Conservation (phyloP, 2,113 vertebrate species). For the Meleagris gallopavo region DNA sequence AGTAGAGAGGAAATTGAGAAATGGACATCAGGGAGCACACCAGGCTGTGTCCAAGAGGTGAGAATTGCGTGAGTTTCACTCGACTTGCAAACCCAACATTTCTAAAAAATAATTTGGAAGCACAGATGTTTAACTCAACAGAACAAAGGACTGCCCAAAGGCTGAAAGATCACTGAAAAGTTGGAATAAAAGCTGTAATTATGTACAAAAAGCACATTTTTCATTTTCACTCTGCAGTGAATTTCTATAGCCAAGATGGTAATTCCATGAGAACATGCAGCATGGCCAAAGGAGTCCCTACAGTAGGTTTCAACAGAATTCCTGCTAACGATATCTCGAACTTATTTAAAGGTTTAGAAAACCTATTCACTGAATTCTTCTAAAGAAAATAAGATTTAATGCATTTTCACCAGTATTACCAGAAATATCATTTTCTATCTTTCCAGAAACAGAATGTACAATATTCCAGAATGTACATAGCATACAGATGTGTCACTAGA, state of each 20-base stretch:
- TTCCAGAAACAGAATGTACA: not conserved
- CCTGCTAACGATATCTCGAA: not conserved
- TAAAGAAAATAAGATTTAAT: not conserved
- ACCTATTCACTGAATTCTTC: not conserved
- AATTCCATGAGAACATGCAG: not conserved
- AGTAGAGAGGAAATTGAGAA: not conserved
- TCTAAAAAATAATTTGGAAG: not conserved
- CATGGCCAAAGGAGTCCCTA: not conserved
- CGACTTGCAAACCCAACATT: not conserved
- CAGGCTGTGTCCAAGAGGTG: not conserved
- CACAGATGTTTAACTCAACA: not conserved
- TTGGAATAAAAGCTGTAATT: not conserved
- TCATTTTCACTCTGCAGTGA: not conserved
- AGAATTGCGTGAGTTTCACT: not conserved
- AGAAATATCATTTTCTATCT: not conserved
- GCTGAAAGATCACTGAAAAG: not conserved
- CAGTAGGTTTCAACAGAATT: not conserved
- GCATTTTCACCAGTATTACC: not conserved
- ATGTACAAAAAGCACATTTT: not conserved
- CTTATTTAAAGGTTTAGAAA: not conserved
- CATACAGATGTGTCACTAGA: not conserved
- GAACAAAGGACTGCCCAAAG: not conserved
- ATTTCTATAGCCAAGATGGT: not conserved
- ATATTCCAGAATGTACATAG: not conserved
- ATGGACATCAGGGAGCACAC: accelerated